phyloP scores from a whole-genome alignment of 1,140 invertebrate species.

The Gryllus bimaculatus region DNA sequence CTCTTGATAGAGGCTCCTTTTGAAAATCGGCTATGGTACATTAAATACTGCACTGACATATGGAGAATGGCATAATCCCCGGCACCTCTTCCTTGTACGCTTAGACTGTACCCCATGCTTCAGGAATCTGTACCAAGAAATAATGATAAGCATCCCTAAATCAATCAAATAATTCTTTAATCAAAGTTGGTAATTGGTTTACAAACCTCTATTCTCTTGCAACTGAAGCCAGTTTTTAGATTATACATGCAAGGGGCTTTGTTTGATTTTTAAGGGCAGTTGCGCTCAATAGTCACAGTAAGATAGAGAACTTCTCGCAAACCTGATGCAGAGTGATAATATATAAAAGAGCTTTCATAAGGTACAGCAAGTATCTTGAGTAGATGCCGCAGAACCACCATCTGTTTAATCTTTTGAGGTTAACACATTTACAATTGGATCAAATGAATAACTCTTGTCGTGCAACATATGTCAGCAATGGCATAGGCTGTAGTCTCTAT shows the following conservation, averaged over 20 bases:
- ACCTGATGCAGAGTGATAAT: slow-evolving; percentile 76
- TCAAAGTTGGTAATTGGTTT: neutral
- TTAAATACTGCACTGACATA: slow-evolving; percentile 92
- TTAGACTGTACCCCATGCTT: slow-evolving; percentile 88
- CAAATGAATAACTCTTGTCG: slow-evolving; percentile 67
- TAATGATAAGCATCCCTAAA: neutral
- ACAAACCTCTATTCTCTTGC: slow-evolving; percentile 60
- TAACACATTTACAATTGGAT: slow-evolving; percentile 85
- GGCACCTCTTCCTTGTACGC: slow-evolving; percentile 77
- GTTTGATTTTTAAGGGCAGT: slow-evolving; percentile 63
- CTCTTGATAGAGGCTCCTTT: slow-evolving; percentile 64
- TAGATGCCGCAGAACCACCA: slow-evolving; percentile 90
- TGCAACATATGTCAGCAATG: slow-evolving; percentile 76
- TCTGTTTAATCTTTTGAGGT: slow-evolving; percentile 84
- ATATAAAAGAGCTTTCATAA: slow-evolving; percentile 78
- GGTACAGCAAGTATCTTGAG: slow-evolving; percentile 86
- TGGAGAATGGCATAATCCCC: slow-evolving; percentile 88
- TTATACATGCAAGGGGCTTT: slow-evolving; percentile 56
- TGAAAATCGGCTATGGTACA: slow-evolving; percentile 75
- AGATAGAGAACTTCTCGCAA: slow-evolving; percentile 81
- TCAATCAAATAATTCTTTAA: neutral
- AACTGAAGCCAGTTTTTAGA: slow-evolving; percentile 63
- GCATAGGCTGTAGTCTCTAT: slow-evolving; percentile 89
- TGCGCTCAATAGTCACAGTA: slow-evolving; percentile 69
- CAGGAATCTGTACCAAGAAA: slow-evolving; percentile 55